Evolutionary conservation across 2,888 invertebrate species (phyloP).

Genomic region (Leptinotarsa haldemani): DNA sequence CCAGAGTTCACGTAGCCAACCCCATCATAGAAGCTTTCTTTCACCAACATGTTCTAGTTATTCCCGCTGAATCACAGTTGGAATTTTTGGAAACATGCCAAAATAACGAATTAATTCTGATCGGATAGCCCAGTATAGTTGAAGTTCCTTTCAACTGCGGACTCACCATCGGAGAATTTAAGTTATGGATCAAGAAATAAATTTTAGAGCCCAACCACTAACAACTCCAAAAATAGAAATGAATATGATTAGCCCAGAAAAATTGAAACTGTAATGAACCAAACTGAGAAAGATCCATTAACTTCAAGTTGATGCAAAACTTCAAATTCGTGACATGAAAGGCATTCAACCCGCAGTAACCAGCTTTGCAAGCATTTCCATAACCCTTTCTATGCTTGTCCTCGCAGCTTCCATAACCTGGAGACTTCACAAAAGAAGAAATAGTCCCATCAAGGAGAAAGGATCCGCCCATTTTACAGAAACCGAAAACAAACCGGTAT

Average conservation of each 20-base stretch:
- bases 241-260: neutral
- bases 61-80: neutral
- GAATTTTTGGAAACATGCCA: neutral
- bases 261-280: neutral
- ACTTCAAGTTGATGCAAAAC: neutral
- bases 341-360: neutral
- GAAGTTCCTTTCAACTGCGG: neutral
- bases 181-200: neutral
- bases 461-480: neutral
- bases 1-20: neutral
- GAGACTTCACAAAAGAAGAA: neutral
- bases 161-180: neutral
- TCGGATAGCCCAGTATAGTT: neutral
- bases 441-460: neutral
- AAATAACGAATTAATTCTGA: neutral
- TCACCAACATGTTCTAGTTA: neutral
- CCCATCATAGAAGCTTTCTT: conserved; percentile 2
- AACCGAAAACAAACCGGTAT: neutral
- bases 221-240: neutral
- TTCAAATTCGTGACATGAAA: neutral
- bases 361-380: neutral
- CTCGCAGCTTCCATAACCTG: neutral
- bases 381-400: neutral
- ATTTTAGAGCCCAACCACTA: neutral
- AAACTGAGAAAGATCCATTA: neutral